phyloP scores from a whole-genome alignment of 2,113 vertebrate genomes.

The Vireo altiloquus region DNA sequence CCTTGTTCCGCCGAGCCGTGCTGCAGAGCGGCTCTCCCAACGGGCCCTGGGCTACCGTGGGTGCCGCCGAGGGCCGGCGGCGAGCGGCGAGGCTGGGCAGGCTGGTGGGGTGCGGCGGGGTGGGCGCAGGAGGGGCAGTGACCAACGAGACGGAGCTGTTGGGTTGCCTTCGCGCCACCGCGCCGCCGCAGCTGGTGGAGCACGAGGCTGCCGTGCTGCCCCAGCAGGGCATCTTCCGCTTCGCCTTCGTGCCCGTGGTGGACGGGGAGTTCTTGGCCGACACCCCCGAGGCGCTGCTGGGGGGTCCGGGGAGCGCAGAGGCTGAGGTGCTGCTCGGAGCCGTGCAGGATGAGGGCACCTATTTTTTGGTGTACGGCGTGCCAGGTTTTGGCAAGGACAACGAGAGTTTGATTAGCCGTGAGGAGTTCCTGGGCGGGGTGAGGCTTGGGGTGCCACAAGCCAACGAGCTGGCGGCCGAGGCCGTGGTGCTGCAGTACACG shows the following conservation, averaged over 20 bases:
- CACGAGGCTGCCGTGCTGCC: neutral
- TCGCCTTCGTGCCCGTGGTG: slow-evolving; percentile 1
- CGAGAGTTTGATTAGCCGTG: neutral
- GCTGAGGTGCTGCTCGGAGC: neutral
- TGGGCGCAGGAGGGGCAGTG: neutral
- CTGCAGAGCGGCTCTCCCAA: neutral
- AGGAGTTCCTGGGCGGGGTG: neutral
- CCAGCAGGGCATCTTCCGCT: neutral
- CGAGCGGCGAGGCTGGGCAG: too few relatives aligned
- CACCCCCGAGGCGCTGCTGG: neutral
- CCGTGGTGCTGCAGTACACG: neutral
- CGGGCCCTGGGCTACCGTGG: neutral
- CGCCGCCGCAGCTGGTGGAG: neutral
- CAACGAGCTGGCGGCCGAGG: slow-evolving; percentile 17
- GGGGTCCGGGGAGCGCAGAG: neutral
- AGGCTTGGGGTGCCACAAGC: neutral
- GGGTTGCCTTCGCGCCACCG: neutral
- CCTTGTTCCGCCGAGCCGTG: neutral
- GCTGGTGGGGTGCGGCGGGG: too few relatives aligned
- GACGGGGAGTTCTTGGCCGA: neutral
- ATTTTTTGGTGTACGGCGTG: neutral
- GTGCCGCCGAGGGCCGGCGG: too few relatives aligned
- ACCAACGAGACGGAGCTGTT: neutral
- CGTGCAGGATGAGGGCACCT: neutral
- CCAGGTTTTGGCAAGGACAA: neutral